A percentile compares a stretch with the other conserved stretches of the same genome.
Conservation (phyloP, 2,113 vertebrate species). For the Salvelinus fontinalis region DNA sequence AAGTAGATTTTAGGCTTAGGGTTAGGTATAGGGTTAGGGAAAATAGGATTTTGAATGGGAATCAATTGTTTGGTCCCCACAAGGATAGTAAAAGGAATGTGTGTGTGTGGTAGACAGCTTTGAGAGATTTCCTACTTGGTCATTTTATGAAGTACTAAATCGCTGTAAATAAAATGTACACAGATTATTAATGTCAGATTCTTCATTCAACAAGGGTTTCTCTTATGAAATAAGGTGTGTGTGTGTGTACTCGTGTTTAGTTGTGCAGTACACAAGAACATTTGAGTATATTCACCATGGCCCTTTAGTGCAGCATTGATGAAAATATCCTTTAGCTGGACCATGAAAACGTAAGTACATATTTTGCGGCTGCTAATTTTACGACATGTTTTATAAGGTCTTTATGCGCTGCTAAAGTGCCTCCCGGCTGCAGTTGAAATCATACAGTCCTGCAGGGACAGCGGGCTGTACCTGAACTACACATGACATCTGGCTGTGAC, state of each 20-base stretch:
- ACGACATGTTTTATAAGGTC: conserved; percentile 78
- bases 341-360: conserved; percentile 76
- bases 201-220: conserved; percentile 60
- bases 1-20: too few relatives aligned
- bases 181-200: conserved; percentile 51
- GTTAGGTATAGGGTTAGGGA: too few relatives aligned
- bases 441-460: conserved; percentile 55
- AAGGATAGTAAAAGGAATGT: too few relatives aligned
- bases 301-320: conserved; percentile 45
- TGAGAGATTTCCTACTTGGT: conserved; percentile 15
- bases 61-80: too few relatives aligned
- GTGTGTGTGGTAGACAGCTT: too few relatives aligned
- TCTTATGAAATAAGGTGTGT: conserved; percentile 51
- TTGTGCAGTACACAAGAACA: not conserved
- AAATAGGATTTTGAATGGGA: too few relatives aligned
- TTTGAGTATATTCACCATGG: conserved; percentile 14
- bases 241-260: too few relatives aligned
- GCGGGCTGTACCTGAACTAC: too few relatives aligned
- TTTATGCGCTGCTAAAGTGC: conserved; percentile 76
- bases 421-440: conserved; percentile 71
- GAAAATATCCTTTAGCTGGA: conserved; percentile 68
- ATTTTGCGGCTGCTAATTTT: conserved; percentile 80
- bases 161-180: conserved; percentile 63
- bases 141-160: conserved; percentile 53
- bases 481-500: too few relatives aligned